These are phyloP conservation scores for Nematostella vectensis DNA, from an alignment of 92 coral and sea anemone genomes.

Conservation along the genomic window DNA sequence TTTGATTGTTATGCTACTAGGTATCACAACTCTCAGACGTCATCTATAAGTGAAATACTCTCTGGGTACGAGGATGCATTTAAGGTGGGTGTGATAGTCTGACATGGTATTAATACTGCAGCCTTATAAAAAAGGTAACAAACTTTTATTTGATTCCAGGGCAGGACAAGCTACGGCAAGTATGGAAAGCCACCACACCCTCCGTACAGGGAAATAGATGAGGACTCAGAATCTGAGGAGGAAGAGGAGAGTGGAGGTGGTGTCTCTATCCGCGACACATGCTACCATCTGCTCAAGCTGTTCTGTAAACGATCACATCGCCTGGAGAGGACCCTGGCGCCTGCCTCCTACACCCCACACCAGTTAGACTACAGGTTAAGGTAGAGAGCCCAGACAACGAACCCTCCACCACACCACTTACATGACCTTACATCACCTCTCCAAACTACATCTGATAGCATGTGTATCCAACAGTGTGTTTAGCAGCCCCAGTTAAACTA, in stretches of 20 bases:
- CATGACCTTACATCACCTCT: neutral
- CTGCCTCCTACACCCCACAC: conserved; percentile 66
- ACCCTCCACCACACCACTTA: neutral
- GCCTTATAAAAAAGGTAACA: no score
- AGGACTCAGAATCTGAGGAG: conserved; percentile 11
- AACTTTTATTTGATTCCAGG: no score
- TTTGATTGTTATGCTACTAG: no score
- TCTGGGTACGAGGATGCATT: conserved; percentile 69
- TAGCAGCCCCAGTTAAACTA: no score
- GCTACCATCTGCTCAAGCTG: conserved; percentile 87
- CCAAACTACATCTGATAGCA: no score
- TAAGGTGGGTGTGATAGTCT: conserved; percentile 47
- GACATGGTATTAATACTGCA: no score
- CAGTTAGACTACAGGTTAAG: conserved; percentile 91
- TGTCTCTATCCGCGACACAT: conserved; percentile 57
- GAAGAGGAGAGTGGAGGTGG: conserved; percentile 25
- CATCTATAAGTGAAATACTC: conserved; percentile 62
- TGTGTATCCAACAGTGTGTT: no score
- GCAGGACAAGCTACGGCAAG: conserved; percentile 60
- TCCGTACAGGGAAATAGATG: conserved; percentile 52
- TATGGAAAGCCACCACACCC: conserved; percentile 78
- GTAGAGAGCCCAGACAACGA: conserved; percentile 21
- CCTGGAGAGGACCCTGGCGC: conserved; percentile 77
- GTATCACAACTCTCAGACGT: conserved; percentile 69
- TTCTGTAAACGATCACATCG: conserved; percentile 89